These are phyloP conservation scores for Garrulus glandarius DNA, from an alignment of 2,797 vertebrate genomes.

Conservation along the genomic window DNA sequence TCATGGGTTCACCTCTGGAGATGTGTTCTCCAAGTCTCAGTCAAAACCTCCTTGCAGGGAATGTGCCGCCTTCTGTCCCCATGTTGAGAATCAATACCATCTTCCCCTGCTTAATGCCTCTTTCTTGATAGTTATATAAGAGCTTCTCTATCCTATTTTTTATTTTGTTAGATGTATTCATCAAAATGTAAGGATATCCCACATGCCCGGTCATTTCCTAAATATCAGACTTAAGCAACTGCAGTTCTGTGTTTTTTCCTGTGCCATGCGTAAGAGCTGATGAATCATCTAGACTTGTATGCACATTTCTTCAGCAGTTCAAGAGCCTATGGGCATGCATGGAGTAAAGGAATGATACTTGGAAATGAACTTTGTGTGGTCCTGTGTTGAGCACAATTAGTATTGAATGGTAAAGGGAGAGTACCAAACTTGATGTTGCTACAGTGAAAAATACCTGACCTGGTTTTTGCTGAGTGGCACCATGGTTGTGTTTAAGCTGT, in stretches of 20 bases:
- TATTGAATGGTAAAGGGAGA: neutral
- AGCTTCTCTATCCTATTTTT: neutral
- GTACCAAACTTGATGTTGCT: neutral
- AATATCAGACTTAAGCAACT: neutral
- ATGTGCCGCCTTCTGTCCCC: neutral
- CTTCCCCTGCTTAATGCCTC: neutral
- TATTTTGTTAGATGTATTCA: neutral
- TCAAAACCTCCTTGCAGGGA: neutral
- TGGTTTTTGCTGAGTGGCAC: neutral
- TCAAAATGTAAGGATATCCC: neutral
- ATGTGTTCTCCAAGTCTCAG: neutral
- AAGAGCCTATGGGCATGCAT: accelerated
- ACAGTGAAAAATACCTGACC: neutral
- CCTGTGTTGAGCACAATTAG: neutral
- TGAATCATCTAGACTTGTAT: neutral
- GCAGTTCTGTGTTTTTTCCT: neutral
- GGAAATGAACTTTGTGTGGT: neutral
- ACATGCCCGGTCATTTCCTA: neutral
- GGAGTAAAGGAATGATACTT: neutral
- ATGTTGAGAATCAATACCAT: neutral
- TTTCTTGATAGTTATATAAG: neutral
- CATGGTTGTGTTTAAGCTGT: neutral
- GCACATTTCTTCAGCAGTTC: neutral
- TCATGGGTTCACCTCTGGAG: neutral
- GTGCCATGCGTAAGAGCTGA: neutral